Evolutionary conservation across 2,113 vertebrate species (phyloP), one percentile per base, ranked within the genome.

Genomic region (Turnix velox): DNA sequence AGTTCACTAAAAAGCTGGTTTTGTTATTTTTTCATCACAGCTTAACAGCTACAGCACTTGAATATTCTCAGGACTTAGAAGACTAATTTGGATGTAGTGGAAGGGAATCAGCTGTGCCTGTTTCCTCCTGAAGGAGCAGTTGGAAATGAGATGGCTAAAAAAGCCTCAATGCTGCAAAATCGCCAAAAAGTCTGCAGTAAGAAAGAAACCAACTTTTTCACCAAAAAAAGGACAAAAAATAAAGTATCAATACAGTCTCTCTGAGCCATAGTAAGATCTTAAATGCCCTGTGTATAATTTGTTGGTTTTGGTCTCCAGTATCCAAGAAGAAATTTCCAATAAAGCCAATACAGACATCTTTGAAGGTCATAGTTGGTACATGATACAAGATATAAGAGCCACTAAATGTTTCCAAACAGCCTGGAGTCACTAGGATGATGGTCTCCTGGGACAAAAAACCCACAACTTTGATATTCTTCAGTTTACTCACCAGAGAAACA

Each of bases 401-500:
- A 97, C 93, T 96, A 66, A 88, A 87, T 93, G 95, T 96, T 96
- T 91, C 91, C 92, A 91, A 96, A 92, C 87, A 96, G 84, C 37
- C 58, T 76, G 48, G 20, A 96, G 80, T 88, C 83, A 88, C 77
- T 18, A 31, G 61, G 72, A 90, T 1, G 10, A 58, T 73, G 54
- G 46, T 93, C 90, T 92, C 88, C 59, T n/a, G 33, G 79, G 87
- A 90, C 31, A 57, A 81, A 89, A 88, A 58, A n/a, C n/a, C n/a
- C n/a, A n/a, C n/a, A 71, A 51, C 61, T 92, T 48, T 90, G 78
- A 43, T 80, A 72, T 51, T 91, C 77, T 88, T 89, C 84, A 71
- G 83, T 69, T 91, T 91, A 63, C 74, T 94, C 76, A 87, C 62
- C 85, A 87, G 61, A 93, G 78, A 93, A 86, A 79, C 52, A 86